Percentiles rank a stretch among this genome's conserved stretches.
Evolutionary conservation across 2,797 vertebrate species (phyloP).

Genomic region (Bovichtus diacanthus): DNA sequence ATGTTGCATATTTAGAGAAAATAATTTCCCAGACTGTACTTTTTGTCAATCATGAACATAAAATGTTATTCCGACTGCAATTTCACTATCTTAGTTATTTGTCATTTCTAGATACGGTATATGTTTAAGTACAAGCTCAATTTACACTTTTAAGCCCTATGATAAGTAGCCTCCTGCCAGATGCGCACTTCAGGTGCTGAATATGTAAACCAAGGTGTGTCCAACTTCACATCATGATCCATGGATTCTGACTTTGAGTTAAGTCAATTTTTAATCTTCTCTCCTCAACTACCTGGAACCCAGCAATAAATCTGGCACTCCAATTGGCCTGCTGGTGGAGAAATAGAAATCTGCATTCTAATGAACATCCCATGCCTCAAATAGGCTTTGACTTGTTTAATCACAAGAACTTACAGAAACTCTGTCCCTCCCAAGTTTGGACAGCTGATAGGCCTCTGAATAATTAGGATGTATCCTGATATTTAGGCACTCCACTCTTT

Average conservation of each 20-base stretch:
- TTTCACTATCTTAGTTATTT: neutral
- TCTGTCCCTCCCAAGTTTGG: slow-evolving; percentile 14
- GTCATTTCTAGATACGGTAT: neutral
- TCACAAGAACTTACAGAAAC: slow-evolving; percentile 38
- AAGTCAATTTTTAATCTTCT: slow-evolving; percentile 48
- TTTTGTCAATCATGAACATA: neutral
- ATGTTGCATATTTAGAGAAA: neutral
- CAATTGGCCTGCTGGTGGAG: slow-evolving; percentile 25
- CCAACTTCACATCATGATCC: slow-evolving; percentile 38
- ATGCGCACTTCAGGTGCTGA: slow-evolving; percentile 23
- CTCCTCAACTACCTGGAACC: slow-evolving; percentile 32
- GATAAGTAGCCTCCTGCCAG: slow-evolving; percentile 15
- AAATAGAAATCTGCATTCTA: slow-evolving; percentile 52
- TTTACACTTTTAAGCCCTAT: neutral
- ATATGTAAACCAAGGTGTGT: slow-evolving; percentile 20
- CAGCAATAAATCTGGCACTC: slow-evolving; percentile 26
- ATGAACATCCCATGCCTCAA: slow-evolving; percentile 37
- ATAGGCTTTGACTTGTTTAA: slow-evolving; percentile 35
- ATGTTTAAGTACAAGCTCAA: neutral
- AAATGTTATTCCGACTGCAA: neutral
- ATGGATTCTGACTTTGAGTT: slow-evolving; percentile 26
- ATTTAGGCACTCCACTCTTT: slow-evolving; percentile 38
- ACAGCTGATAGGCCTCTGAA: slow-evolving; percentile 47
- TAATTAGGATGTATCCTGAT: slow-evolving; percentile 54
- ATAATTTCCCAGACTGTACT: neutral